Evolutionary conservation across 2,888 invertebrate species (phyloP), one percentile per base, ranked within the genome.

Genomic region (Stenodema calcarata): DNA sequence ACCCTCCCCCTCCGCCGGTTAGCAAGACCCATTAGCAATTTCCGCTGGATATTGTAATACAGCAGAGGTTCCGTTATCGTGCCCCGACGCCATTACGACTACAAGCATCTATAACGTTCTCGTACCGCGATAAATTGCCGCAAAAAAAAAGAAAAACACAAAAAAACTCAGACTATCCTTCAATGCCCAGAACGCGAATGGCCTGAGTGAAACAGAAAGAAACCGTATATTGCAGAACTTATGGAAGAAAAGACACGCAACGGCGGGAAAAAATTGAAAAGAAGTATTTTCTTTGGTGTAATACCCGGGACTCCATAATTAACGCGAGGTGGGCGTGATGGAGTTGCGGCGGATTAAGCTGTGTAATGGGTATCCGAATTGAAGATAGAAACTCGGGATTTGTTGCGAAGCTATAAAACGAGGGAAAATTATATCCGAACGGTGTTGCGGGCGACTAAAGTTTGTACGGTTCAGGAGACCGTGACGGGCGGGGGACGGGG

Each of bases 401-500:
- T 62, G 62, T 62, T 62, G 62, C 23, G 62, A n/a, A 62, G 62
- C 62, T 23, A 27, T 50, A 62, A 62, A 73, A 73, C 35, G 41
- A 73, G 35, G 80, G 80, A 28, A 80, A 54, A 80, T 80, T 23
- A 50, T 80, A 80, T 80, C 50, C 54, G 23, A 28, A 28, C 28
- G 54, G 35, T 35, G 35, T 35, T 35, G 35, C 35, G 35, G 35
- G 35, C 35, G 35, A 7, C 2, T 44, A 78, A 73, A 44, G 27
- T 78, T 78, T 78, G 44, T 16, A 41, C 35, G 73, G 73, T 73
- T 30, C n/a, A n/a, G n/a, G n/a, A n/a, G n/a, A n/a, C n/a, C n/a
- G n/a, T 18, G 30, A 2, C 1, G n/a, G 18, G 2, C 6, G 9
- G 18, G 80, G 0, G 54, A 30, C n/a, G 69, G 16, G 54, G 81